Percentiles rank a stretch among this genome's conserved stretches.
phyloP scores from a whole-genome alignment of 2,888 invertebrate species.

The Cyaniris semiargus region DNA sequence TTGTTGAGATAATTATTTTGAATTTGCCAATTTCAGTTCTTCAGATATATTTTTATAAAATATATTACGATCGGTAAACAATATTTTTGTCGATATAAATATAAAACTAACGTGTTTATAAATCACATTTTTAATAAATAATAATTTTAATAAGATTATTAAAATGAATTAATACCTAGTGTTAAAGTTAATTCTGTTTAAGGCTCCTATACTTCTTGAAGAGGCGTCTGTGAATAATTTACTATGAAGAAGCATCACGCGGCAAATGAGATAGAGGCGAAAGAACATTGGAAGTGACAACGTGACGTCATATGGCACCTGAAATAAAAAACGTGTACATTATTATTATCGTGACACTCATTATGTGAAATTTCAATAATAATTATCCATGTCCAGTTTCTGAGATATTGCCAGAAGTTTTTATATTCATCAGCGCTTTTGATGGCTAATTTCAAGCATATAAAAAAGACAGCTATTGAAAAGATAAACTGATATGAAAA shows the following conservation, averaged over 20 bases:
- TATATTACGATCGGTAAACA: no score
- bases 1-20: no score
- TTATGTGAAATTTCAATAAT: neutral
- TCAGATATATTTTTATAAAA: no score
- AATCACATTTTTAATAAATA: no score
- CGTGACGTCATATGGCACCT: slow-evolving; percentile 97
- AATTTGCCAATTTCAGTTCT: no score
- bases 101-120: no score
- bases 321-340: slow-evolving; percentile 51
- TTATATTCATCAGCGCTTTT: neutral
- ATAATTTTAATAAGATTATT: no score
- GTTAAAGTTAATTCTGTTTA: slow-evolving; percentile 99
- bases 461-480: neutral
- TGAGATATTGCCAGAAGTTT: neutral
- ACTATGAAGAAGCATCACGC: slow-evolving; percentile 99
- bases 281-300: slow-evolving; percentile 99
- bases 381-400: neutral
- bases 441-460: neutral
- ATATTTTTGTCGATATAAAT: no score
- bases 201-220: slow-evolving; percentile 97
- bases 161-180: slow-evolving; percentile 84
- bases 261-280: slow-evolving; percentile 98
- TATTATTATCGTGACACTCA: neutral
- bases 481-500: neutral
- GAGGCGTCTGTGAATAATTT: slow-evolving; percentile 99